Evolutionary conservation across 2,888 invertebrate species (phyloP), one percentile per base, ranked within the genome.

Genomic region (Crocallis elinguaria): DNA sequence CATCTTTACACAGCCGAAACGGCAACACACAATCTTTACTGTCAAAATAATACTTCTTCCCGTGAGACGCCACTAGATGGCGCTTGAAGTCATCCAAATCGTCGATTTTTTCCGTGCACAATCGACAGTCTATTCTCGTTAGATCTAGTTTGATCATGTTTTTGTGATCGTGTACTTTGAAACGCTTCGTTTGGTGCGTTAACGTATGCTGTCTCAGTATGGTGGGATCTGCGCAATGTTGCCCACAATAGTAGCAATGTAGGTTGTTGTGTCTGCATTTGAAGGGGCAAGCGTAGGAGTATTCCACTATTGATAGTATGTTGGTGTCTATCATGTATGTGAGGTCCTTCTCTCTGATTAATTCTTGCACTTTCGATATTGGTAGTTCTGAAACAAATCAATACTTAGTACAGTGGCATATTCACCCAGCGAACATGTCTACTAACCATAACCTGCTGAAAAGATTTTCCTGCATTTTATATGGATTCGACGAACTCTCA

Each of bases 141-240:
- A 91, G 33, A 29, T 90, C 90, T 8, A 90, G 58, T 67, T 91
- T 91, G 0, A 88, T 70, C 83, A 89, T 87, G n/a, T 84, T 86
- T 8, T 84, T 87, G 39, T 86, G 80, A 11, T 88, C 88, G 0
- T 75, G 76, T 0, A 89, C 75, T 67, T 85, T 86, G 62, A 90
- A 90, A 17, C 81, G 83, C 32, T 82, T 86, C 0, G 89, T 86
- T 6, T 79, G 69, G 36, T 75, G 19, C 0, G 56, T 57, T 0
- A 60, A 32, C 0, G 83, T 86, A 19, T 90, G 90, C 0, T 73
- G 62, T 0, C 88, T 49, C 0, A 91, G 45, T 0, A 67, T 7
- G 0, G 45, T 23, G 0, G 89, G 88, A 13, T 89, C 86, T 0
- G 73, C 56, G 66, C 75, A 86, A 0, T 70, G 60, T 2, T 76